Conservation (phyloP, 1,140 invertebrate species). For the Brachionus paranguensis region DNA sequence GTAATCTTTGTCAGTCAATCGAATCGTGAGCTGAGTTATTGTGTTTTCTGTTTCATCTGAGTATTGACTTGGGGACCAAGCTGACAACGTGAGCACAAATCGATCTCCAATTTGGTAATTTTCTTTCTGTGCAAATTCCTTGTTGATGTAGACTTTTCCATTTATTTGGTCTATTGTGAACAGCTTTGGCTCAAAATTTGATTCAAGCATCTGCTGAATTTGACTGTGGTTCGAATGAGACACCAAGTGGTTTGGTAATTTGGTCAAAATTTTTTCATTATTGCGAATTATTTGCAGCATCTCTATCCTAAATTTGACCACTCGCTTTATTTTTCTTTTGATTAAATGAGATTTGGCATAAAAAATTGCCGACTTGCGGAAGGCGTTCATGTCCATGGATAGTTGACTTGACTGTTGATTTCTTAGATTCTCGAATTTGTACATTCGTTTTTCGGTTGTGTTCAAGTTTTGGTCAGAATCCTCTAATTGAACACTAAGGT, state of each 20-base stretch:
- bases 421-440: not conserved
- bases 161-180: not conserved
- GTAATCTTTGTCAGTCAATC: constrained; percentile 3
- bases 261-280: not conserved
- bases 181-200: not conserved
- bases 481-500: not conserved
- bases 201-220: not conserved
- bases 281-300: constrained; percentile 24
- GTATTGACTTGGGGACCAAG: not conserved
- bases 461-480: not conserved
- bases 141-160: constrained; percentile 26
- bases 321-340: constrained; percentile 12
- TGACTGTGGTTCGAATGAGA: not conserved
- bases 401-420: not conserved
- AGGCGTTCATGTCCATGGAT: not conserved
- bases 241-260: not conserved
- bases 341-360: constrained; percentile 26
- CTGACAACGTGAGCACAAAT: constrained; percentile 17
- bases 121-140: not conserved
- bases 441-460: not conserved
- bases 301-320: constrained; percentile 16
- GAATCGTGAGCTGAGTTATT: not conserved
- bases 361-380: constrained; percentile 12
- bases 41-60: constrained; percentile 27
- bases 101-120: constrained; percentile 25